phyloP scores from a whole-genome alignment of 2,888 invertebrate species.

The Drepanosiphum platanoidis region DNA sequence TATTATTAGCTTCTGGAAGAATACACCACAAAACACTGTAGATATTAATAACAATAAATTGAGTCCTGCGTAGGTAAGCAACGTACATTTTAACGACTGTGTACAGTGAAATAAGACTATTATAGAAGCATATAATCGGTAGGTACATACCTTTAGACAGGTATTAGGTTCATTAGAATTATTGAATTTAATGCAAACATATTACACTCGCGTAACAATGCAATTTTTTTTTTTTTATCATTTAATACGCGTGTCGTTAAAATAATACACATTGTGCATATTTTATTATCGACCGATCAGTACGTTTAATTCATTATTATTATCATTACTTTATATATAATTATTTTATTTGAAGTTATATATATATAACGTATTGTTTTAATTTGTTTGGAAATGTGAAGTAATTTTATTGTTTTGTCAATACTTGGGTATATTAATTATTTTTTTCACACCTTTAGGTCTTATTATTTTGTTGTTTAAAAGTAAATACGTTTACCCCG shows the following conservation, averaged over 20 bases:
- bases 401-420: too few species aligned
- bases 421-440: too few species aligned
- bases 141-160: not conserved
- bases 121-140: not conserved
- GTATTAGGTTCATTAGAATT: not conserved
- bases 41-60: constrained; percentile 59
- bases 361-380: not conserved
- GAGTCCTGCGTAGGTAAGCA: constrained; percentile 18
- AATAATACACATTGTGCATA: not conserved
- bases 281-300: too few species aligned
- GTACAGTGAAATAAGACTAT: constrained; percentile 31
- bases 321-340: too few species aligned
- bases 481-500: too few species aligned
- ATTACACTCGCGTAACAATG: not conserved
- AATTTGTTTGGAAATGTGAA: not conserved
- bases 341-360: too few species aligned
- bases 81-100: constrained; percentile 44
- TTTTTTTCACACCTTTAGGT: too few species aligned
- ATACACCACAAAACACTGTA: constrained; percentile 25
- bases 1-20: constrained; percentile 51
- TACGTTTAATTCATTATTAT: not conserved
- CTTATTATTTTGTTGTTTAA: too few species aligned
- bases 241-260: not conserved
- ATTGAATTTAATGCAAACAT: constrained; percentile 11
- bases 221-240: not conserved